phyloP scores from a whole-genome alignment of 2,888 invertebrate species.

The Julus scandinavius region DNA sequence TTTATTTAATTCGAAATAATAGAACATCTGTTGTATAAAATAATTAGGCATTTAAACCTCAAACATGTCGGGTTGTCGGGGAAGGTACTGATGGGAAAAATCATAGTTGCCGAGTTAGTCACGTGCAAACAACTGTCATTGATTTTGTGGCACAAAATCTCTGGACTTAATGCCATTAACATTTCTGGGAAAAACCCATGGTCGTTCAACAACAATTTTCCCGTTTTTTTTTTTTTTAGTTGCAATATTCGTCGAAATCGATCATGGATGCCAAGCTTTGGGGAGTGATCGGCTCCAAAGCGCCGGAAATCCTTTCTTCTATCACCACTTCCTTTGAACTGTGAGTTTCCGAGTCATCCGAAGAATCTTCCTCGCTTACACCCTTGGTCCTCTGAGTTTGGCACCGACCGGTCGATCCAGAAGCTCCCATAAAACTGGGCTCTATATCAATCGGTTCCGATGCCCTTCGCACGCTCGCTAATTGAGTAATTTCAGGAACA shows the following conservation, averaged over 20 bases:
- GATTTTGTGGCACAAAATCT: background rate
- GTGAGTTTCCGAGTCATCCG: slow-evolving; percentile 2
- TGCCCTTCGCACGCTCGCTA: slow-evolving; percentile 10
- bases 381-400: background rate
- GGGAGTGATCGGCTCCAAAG: slow-evolving; percentile 52
- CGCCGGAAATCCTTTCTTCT: slow-evolving; percentile 43
- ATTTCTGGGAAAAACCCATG: background rate
- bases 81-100: background rate
- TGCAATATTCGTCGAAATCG: slow-evolving; percentile 23
- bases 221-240: background rate
- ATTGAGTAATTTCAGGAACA: background rate
- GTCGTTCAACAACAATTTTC: background rate
- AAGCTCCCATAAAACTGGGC: background rate
- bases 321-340: background rate
- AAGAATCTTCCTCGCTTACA: background rate
- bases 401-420: background rate
- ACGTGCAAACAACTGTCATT: background rate
- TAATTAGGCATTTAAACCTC: background rate
- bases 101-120: background rate
- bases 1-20: slow-evolving; percentile 41
- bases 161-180: background rate
- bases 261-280: slow-evolving; percentile 54
- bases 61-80: background rate
- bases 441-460: slow-evolving; percentile 54
- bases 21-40: slow-evolving; percentile 45